Evolutionary conservation across 1,140 invertebrate species (phyloP).

Genomic region (Plodia interpunctella): DNA sequence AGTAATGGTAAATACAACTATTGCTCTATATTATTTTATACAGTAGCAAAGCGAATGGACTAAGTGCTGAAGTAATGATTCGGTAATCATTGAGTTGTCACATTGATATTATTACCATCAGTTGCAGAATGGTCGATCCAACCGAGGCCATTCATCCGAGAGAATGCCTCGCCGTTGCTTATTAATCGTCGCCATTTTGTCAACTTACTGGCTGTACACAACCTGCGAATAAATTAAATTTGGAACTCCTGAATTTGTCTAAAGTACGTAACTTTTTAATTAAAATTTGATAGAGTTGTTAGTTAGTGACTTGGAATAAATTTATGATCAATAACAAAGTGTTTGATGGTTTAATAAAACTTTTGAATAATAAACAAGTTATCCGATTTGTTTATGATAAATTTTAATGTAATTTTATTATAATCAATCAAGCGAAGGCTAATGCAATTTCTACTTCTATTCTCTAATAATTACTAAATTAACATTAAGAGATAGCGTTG

Average conservation of each 20-base stretch:
- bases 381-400: too few species aligned
- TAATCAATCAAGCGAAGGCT: too few species aligned
- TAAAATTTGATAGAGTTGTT: too few species aligned
- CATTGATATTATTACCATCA: not conserved
- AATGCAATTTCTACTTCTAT: too few species aligned
- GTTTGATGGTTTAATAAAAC: not conserved
- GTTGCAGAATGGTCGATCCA: not conserved
- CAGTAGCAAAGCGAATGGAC: too few species aligned
- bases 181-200: slow-evolving; percentile 11
- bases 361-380: too few species aligned
- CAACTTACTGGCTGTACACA: slow-evolving; percentile 2
- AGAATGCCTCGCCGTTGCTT: not conserved
- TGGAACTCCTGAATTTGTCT: too few species aligned
- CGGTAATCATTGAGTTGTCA: not conserved
- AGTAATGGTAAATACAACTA: not conserved
- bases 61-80: not conserved
- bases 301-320: slow-evolving; percentile 13
- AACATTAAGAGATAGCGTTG: too few species aligned
- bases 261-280: too few species aligned
- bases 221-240: not conserved
- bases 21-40: too few species aligned
- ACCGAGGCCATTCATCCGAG: not conserved
- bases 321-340: slow-evolving; percentile 15
- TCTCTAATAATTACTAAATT: too few species aligned
- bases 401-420: too few species aligned